Evolutionary conservation across 2,888 invertebrate genomes (phyloP).

Genomic region (Aleiodes alternator): DNA sequence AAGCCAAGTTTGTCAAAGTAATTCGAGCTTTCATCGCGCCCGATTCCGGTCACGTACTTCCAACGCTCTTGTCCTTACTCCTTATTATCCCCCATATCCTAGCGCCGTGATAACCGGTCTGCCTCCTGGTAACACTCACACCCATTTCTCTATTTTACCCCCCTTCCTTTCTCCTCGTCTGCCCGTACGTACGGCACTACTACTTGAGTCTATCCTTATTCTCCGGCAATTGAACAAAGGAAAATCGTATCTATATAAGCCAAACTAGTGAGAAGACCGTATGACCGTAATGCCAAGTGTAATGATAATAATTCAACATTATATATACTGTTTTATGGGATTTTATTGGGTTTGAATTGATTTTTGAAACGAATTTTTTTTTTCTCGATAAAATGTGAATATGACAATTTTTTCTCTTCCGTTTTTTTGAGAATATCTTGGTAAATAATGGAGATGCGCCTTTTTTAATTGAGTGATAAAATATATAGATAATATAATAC

Average conservation of each 20-base stretch:
- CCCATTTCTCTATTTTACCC: conserved; percentile 44
- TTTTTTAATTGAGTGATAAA: too few relatives aligned
- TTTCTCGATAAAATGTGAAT: too few relatives aligned
- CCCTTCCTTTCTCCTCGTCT: conserved; percentile 29
- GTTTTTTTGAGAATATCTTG: neutral
- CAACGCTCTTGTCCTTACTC: conserved; percentile 56
- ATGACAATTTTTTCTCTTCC: neutral
- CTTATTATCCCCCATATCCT: conserved; percentile 55
- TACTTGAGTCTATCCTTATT: conserved; percentile 1
- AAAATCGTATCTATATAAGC: conserved; percentile 2
- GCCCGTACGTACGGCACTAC: conserved; percentile 1
- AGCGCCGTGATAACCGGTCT: conserved; percentile 34
- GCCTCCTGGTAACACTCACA: conserved; percentile 45
- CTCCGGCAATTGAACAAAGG: conserved; percentile 27
- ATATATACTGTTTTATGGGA: neutral
- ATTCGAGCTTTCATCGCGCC: conserved; percentile 58
- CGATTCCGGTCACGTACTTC: conserved; percentile 50
- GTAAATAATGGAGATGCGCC: too few relatives aligned
- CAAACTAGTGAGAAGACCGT: conserved; percentile 9
- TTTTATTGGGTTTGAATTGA: conserved; percentile 24
- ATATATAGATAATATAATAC: too few relatives aligned
- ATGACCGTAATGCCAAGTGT: conserved; percentile 32
- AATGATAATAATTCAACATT: conserved; percentile 34
- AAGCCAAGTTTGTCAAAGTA: conserved; percentile 69
- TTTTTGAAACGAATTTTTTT: neutral